phyloP scores from a whole-genome alignment of 2,797 vertebrate genomes.

The Corythornis leucogaster region DNA sequence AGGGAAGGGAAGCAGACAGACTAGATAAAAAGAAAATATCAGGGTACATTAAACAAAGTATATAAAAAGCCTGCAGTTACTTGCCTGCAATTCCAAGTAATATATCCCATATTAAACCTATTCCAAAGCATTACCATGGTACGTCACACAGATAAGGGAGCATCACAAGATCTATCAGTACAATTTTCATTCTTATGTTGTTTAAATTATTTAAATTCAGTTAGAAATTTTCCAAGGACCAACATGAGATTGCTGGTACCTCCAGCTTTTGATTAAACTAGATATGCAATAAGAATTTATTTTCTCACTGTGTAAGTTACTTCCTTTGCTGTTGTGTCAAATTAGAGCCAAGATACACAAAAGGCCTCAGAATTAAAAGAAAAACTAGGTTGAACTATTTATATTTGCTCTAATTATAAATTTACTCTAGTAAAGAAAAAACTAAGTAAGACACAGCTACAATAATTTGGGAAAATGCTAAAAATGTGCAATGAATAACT shows the following conservation, averaged over 20 bases:
- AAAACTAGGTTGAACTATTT: neutral
- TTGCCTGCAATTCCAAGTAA: neutral
- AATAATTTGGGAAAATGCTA: neutral
- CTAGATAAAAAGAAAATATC: constrained; percentile 50
- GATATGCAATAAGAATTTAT: neutral
- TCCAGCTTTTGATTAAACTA: neutral
- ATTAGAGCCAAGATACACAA: neutral
- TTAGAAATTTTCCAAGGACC: neutral
- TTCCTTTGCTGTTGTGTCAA: neutral
- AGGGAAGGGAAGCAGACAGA: neutral
- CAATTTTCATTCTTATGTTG: neutral
- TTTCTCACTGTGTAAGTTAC: neutral
- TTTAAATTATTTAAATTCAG: neutral
- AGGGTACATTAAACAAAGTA: constrained; percentile 28
- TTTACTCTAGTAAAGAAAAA: neutral
- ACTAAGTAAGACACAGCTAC: neutral
- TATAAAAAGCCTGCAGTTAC: constrained; percentile 19
- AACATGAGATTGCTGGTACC: neutral
- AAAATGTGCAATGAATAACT: neutral
- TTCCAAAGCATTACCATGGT: neutral
- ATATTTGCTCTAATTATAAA: neutral
- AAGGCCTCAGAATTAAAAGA: neutral
- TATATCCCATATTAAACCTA: neutral
- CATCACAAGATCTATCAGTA: neutral
- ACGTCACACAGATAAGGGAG: neutral